These are phyloP conservation scores for Mus spretus DNA, from an alignment of 2,797 vertebrate genomes.

Conservation along the genomic window DNA sequence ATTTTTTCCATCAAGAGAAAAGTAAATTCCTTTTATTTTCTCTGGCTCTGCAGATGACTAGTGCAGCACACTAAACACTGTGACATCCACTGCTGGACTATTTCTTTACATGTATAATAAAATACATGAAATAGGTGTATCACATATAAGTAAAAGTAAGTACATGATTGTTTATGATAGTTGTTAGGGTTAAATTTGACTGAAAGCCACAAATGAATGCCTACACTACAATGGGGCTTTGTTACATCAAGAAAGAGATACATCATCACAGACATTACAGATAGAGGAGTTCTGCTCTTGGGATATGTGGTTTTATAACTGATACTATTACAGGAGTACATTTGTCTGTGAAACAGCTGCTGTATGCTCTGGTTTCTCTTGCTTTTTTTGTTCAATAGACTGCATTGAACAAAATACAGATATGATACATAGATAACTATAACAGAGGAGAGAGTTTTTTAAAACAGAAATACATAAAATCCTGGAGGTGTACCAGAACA, in stretches of 20 bases:
- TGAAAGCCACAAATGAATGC: neutral
- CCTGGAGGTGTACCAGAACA: neutral
- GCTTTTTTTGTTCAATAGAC: neutral
- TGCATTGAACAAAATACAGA: neutral
- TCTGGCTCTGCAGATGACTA: neutral
- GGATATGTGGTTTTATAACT: neutral
- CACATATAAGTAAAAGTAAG: neutral
- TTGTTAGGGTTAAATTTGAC: neutral
- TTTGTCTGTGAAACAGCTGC: neutral
- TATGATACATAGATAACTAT: neutral
- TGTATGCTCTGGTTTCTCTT: neutral
- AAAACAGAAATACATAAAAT: neutral
- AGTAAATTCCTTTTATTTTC: slow-evolving; percentile 62
- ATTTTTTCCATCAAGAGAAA: slow-evolving; percentile 53
- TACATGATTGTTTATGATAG: neutral
- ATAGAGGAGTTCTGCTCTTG: neutral
- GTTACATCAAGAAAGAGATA: neutral
- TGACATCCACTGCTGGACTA: neutral
- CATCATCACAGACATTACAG: neutral
- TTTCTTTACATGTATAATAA: slow-evolving; percentile 16
- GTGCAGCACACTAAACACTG: neutral
- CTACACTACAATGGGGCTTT: neutral
- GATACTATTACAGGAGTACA: neutral
- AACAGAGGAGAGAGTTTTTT: neutral
- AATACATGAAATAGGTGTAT: slow-evolving; percentile 58